Evolutionary conservation across 2,888 invertebrate species (phyloP), one percentile per base, ranked within the genome.

Genomic region (Trissoscelio sp.): DNA sequence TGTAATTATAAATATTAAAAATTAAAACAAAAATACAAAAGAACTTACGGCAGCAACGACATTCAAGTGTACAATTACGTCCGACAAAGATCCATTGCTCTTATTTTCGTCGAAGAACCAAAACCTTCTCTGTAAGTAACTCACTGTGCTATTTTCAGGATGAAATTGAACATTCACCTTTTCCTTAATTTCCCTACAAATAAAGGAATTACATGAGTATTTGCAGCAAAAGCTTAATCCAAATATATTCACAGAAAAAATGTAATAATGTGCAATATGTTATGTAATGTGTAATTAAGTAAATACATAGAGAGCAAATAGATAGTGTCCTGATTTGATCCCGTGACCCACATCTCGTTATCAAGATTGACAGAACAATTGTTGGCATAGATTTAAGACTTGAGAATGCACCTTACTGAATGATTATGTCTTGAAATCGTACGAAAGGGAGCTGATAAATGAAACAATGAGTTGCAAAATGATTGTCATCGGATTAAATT

Each of bases 81-180:
- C 97, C 11, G 93, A 91, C 11, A 97, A 92, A n/a, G 92, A 93
- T 0, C 96, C 96, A 58, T 93, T 93, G 86, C 96, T 96, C 85
- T 92, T 92, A 11, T 93, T 92, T 2, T 92, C 92, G 83, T 95
- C 95, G 87, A 95, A 97, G 88, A 93, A 93, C 94, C 95, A 97
- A 74, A 92, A 93, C 83, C 95, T 93, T 57, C 92, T 92, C 44
- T 95, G 94, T 16, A 93, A 92, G 91, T 95, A 97, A 7, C 95
- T 94, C 16, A 97, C 94, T 0, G 97, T 96, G 46, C 93, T 92
- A 87, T 96, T 96, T 74, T 94, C 92, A 0, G 93, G 92, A 87
- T 97, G 94, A 93, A 95, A 96, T 0, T 92, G 92, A 0, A 97
- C 92, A 88, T 97, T 94, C 3, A 95, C 94, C 89, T 96, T 96